These are phyloP conservation scores for Pangasius mekongensis DNA, from an alignment of 2,797 vertebrate species.

Conservation along the genomic window DNA sequence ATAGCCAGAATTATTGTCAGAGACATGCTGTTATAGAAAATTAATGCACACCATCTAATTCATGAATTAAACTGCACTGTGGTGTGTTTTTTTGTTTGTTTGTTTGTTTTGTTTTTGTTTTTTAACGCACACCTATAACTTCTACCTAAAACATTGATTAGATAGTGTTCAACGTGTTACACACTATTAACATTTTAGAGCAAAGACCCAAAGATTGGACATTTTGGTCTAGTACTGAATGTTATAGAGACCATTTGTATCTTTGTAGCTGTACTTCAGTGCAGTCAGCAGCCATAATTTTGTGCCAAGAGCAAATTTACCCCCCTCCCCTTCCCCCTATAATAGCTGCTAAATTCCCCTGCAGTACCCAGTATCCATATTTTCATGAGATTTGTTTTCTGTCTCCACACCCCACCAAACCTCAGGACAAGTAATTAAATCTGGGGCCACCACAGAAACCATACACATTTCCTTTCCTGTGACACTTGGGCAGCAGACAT, in stretches of 20 bases:
- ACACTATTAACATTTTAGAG: background rate
- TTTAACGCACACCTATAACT: background rate
- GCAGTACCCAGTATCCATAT: slow-evolving; percentile 46
- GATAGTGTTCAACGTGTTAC: background rate
- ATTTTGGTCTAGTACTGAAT: background rate
- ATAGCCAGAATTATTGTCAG: background rate
- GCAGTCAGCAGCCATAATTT: slow-evolving; percentile 42
- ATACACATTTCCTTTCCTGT: slow-evolving; percentile 45
- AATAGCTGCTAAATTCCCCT: slow-evolving; percentile 43
- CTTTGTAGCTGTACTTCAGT: background rate
- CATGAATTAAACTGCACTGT: background rate
- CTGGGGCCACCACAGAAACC: slow-evolving; percentile 54
- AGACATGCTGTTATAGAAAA: background rate
- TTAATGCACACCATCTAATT: background rate
- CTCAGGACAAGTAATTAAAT: slow-evolving; percentile 62
- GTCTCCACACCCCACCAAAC: slow-evolving; percentile 45
- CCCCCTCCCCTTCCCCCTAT: slow-evolving; percentile 3
- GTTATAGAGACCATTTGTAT: background rate
- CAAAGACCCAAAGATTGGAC: background rate
- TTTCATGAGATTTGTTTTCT: slow-evolving; percentile 52
- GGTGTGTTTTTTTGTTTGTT: background rate
- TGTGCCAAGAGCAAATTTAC: slow-evolving; percentile 15
- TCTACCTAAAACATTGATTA: background rate
- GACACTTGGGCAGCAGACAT: slow-evolving; percentile 45
- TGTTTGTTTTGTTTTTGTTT: no score